Conservation (phyloP, 2,797 vertebrate genomes). For the Todus mexicanus region DNA sequence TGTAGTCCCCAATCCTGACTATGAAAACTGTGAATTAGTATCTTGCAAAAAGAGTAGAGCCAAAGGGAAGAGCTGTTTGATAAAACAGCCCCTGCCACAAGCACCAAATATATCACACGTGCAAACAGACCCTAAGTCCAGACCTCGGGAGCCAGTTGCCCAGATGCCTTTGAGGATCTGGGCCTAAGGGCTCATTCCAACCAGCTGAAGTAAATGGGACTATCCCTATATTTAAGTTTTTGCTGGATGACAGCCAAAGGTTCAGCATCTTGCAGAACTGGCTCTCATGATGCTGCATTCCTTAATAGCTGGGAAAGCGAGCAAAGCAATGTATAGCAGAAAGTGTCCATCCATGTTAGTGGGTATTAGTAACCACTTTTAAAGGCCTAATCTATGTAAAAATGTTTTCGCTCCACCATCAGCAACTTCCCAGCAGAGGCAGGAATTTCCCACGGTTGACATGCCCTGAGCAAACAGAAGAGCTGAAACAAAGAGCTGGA, state of each 20-base stretch:
- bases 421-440: neutral
- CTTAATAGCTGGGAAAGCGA: conserved; percentile 51
- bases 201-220: conserved; percentile 61
- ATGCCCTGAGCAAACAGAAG: conserved; percentile 16
- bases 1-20: neutral
- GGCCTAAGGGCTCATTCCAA: conserved; percentile 66
- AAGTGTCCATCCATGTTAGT: conserved; percentile 28
- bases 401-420: neutral
- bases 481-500: conserved; percentile 15
- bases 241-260: conserved; percentile 52
- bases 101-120: conserved; percentile 16
- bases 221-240: conserved; percentile 66
- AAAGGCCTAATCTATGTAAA: conserved; percentile 40
- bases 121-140: conserved; percentile 1
- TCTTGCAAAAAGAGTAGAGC: neutral
- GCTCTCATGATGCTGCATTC: conserved; percentile 58
- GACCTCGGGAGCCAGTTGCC: conserved; percentile 41
- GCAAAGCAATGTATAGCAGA: conserved; percentile 15
- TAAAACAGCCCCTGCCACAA: neutral
- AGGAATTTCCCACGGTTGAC: conserved; percentile 44
- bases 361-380: conserved; percentile 51
- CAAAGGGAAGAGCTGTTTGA: neutral
- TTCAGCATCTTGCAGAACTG: conserved; percentile 63
- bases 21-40: neutral
- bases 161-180: conserved; percentile 60